Percentiles rank a stretch among this genome's conserved stretches.
Evolutionary conservation across 1,140 invertebrate species (phyloP).

Genomic region (Trypoxylus dichotomus): DNA sequence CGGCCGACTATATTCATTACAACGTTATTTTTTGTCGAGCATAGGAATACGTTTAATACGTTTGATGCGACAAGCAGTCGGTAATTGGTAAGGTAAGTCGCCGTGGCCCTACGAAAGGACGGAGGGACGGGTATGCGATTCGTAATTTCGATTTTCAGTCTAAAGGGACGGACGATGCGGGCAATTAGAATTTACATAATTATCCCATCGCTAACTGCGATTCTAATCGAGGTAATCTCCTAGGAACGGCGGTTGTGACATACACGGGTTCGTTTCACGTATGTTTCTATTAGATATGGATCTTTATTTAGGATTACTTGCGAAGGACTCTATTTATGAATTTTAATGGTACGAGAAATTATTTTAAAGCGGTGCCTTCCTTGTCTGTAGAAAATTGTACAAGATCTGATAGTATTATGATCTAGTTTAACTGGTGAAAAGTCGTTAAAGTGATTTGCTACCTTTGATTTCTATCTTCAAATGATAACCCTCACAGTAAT

Average conservation of each 20-base stretch:
- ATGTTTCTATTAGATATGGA: neutral
- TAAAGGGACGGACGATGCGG: neutral
- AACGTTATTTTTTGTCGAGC: too few species aligned
- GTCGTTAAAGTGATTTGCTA: too few species aligned
- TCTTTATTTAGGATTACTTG: neutral
- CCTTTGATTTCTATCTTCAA: too few species aligned
- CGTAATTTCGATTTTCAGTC: constrained; percentile 4
- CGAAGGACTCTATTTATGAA: neutral
- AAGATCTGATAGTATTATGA: too few species aligned
- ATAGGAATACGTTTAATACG: too few species aligned
- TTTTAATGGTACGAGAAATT: neutral
- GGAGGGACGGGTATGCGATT: neutral
- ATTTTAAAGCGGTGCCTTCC: neutral
- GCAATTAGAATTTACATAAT: constrained; percentile 24
- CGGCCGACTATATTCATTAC: neutral
- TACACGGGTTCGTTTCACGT: neutral
- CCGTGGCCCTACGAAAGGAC: neutral
- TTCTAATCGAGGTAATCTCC: neutral
- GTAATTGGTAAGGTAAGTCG: too few species aligned
- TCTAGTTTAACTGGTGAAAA: too few species aligned
- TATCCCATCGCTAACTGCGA: constrained; percentile 5
- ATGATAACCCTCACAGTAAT: too few species aligned
- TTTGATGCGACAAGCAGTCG: too few species aligned
- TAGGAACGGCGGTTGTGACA: neutral
- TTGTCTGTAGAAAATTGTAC: too few species aligned